phyloP scores from a whole-genome alignment of 2,797 vertebrate species.

The Salarias fasciatus region DNA sequence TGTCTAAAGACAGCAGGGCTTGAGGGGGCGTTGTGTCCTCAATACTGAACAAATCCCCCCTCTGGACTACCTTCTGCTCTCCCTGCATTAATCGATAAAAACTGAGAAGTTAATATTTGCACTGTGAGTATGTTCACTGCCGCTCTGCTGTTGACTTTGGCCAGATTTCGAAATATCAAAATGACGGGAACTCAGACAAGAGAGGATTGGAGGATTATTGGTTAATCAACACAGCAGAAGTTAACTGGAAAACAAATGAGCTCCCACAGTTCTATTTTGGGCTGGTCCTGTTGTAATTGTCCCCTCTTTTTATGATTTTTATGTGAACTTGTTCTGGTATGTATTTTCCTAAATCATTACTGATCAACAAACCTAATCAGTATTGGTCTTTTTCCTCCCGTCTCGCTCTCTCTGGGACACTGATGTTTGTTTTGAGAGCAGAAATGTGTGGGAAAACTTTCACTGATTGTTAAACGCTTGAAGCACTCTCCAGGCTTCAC shows the following conservation, averaged over 20 bases:
- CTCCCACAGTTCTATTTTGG: too few species aligned
- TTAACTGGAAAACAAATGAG: too few species aligned
- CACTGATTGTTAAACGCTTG: too few species aligned
- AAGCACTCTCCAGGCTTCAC: too few species aligned
- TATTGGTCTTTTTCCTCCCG: too few species aligned
- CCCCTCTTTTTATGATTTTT: not conserved
- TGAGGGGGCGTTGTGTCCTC: slow-evolving; percentile 67
- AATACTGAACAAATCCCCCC: slow-evolving; percentile 29
- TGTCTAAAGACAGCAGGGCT: slow-evolving; percentile 63
- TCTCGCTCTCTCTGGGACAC: too few species aligned
- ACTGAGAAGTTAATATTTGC: slow-evolving; percentile 44
- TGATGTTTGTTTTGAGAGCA: too few species aligned
- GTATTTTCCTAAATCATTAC: too few species aligned
- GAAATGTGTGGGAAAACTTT: too few species aligned
- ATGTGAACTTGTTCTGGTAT: too few species aligned
- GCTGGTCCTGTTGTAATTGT: too few species aligned
- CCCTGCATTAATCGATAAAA: slow-evolving; percentile 44
- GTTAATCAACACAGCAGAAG: not conserved
- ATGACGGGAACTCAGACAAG: not conserved
- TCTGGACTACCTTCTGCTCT: slow-evolving; percentile 42
- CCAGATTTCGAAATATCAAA: slow-evolving; percentile 10
- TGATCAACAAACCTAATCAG: too few species aligned
- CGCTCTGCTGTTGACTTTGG: slow-evolving; percentile 11
- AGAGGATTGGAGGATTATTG: not conserved
- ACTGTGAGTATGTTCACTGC: slow-evolving; percentile 31